These are phyloP conservation scores for Caradrina clavipalpis DNA, from an alignment of 2,888 invertebrate species.

Conservation along the genomic window DNA sequence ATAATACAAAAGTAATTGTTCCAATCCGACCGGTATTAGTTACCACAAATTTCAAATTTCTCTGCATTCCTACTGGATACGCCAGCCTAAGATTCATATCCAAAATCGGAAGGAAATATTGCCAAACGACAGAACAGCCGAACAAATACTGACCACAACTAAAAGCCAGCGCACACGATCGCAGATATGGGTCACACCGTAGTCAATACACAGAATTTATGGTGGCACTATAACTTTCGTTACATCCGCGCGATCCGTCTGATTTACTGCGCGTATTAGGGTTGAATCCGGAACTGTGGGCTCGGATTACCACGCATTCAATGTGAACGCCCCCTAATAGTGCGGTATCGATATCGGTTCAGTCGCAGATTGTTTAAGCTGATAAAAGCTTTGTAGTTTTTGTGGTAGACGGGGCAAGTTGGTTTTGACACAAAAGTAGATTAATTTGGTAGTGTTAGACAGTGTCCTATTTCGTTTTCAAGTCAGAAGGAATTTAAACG, in stretches of 20 bases:
- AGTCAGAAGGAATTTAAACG: background rate
- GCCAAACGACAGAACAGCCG: background rate
- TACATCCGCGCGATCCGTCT: constrained; percentile 76
- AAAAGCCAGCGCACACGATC: constrained; percentile 38
- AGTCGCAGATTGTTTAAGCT: constrained; percentile 17
- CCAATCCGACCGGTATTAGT: no score
- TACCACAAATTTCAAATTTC: no score
- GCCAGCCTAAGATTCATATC: background rate
- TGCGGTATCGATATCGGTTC: constrained; percentile 28
- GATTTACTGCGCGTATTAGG: constrained; percentile 79
- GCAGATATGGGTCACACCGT: constrained; percentile 65
- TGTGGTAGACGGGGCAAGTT: constrained; percentile 2
- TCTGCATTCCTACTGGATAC: background rate
- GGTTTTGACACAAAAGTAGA: background rate
- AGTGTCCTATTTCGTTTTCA: no score
- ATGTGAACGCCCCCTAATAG: constrained; percentile 59
- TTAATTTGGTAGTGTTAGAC: no score
- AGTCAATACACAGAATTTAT: constrained; percentile 80
- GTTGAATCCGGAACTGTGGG: constrained; percentile 65
- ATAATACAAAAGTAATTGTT: no score
- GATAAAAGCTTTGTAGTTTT: constrained; percentile 25
- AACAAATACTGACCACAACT: constrained; percentile 39
- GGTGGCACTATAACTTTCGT: constrained; percentile 79
- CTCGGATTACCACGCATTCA: constrained; percentile 70
- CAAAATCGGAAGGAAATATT: constrained; percentile 5